Evolutionary conservation across 1,140 invertebrate genomes (phyloP).

Genomic region (Drosophila navojoa): DNA sequence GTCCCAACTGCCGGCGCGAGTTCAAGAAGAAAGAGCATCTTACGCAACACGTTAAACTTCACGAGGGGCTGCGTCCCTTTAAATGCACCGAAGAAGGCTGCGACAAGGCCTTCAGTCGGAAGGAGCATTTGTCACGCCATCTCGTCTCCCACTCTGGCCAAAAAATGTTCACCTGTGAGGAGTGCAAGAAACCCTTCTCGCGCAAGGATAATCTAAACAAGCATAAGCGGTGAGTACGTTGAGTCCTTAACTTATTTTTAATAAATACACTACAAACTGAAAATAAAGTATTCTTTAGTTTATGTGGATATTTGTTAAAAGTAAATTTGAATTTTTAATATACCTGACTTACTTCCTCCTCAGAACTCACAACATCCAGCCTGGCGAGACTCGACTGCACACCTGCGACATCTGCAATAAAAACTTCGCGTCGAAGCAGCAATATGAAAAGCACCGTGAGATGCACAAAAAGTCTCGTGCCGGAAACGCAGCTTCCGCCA

Average conservation of each 20-base stretch:
- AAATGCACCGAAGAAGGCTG: constrained; percentile 87
- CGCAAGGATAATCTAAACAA: constrained; percentile 91
- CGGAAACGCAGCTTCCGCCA: constrained; percentile 16
- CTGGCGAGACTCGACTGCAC: constrained; percentile 87
- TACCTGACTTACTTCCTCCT: background rate
- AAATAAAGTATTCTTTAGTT: no score
- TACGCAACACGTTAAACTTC: constrained; percentile 89
- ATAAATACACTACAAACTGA: no score
- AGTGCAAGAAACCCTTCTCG: constrained; percentile 91
- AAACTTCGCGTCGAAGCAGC: constrained; percentile 89
- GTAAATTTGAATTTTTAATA: background rate
- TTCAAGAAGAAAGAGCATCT: constrained; percentile 90
- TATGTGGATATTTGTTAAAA: no score
- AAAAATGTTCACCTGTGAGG: constrained; percentile 90
- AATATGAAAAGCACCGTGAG: constrained; percentile 87
- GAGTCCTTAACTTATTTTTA: no score
- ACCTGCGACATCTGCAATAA: constrained; percentile 90
- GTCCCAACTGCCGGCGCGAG: constrained; percentile 87
- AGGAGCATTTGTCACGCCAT: constrained; percentile 89
- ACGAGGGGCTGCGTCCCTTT: constrained; percentile 88
- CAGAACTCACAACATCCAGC: constrained; percentile 73
- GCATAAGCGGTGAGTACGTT: constrained; percentile 85
- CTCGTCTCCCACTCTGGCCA: constrained; percentile 90
- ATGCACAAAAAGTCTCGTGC: constrained; percentile 61
- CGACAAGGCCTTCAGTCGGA: constrained; percentile 89